phyloP scores from a whole-genome alignment of 2,797 vertebrate genomes.

The Echeneis naucrates region DNA sequence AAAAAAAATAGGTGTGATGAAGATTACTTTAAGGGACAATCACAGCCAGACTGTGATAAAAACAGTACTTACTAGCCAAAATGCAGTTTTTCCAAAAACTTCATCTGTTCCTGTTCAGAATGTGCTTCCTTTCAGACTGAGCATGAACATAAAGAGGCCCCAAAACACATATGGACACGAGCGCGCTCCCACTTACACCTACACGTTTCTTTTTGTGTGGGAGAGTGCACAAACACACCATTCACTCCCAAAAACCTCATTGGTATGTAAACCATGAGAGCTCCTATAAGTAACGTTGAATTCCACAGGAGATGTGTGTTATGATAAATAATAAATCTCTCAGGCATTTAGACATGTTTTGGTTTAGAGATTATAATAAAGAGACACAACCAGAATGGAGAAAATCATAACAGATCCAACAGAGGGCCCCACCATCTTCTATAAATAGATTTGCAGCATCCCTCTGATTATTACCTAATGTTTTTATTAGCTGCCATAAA shows the following conservation, averaged over 20 bases:
- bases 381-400: not conserved
- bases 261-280: slow-evolving; percentile 8
- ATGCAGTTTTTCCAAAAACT: not conserved
- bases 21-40: not conserved
- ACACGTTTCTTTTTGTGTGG: not conserved
- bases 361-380: not conserved
- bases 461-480: slow-evolving; percentile 21
- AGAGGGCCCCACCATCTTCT: slow-evolving; percentile 11
- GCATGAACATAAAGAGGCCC: slow-evolving; percentile 12
- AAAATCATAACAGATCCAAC: not conserved
- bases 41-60: not conserved
- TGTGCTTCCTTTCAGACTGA: not conserved
- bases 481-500: slow-evolving; percentile 22
- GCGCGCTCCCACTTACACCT: not conserved
- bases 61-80: not conserved
- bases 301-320: not conserved
- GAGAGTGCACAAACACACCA: not conserved
- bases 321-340: not conserved
- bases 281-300: not conserved
- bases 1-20: slow-evolving; percentile 22
- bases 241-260: not conserved
- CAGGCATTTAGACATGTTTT: not conserved
- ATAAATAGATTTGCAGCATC: slow-evolving; percentile 35
- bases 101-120: slow-evolving; percentile 17
- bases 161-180: not conserved